Conservation (phyloP, 2,888 invertebrate species). For the Eilema depressum region DNA sequence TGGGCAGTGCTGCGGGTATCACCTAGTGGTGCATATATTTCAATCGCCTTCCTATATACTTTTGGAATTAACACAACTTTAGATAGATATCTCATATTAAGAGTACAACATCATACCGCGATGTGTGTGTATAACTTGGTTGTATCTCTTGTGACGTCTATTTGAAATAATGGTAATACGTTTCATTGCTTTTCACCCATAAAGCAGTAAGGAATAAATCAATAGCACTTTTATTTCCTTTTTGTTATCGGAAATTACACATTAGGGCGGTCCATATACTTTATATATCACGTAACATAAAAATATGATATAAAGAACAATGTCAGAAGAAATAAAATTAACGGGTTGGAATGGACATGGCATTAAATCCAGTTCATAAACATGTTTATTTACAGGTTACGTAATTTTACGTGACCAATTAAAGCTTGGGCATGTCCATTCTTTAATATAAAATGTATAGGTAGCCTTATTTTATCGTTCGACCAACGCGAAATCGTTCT, state of each 20-base stretch:
- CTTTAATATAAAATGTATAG: neutral
- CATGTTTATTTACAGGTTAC: slow-evolving; percentile 20
- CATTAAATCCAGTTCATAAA: slow-evolving; percentile 38
- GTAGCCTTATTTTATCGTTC: neutral
- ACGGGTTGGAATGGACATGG: slow-evolving; percentile 39
- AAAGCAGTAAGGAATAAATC: no score
- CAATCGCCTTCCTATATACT: no score
- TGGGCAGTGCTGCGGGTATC: no score
- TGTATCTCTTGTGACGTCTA: no score
- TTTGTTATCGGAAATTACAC: neutral
- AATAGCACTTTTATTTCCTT: neutral
- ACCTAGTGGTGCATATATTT: no score
- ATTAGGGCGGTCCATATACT: neutral
- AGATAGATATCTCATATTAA: no score
- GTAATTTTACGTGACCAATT: slow-evolving; percentile 31
- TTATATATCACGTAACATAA: slow-evolving; percentile 5
- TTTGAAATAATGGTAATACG: no score
- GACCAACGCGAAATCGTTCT: neutral
- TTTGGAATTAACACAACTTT: no score
- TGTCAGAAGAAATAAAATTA: slow-evolving; percentile 40
- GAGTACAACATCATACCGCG: no score
- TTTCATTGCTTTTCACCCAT: no score
- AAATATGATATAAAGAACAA: slow-evolving; percentile 13
- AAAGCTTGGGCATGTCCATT: slow-evolving; percentile 6
- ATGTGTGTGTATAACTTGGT: no score